Evolutionary conservation across 2,888 invertebrate genomes (phyloP), one percentile per base, ranked within the genome.

Genomic region (Seira ritae): DNA sequence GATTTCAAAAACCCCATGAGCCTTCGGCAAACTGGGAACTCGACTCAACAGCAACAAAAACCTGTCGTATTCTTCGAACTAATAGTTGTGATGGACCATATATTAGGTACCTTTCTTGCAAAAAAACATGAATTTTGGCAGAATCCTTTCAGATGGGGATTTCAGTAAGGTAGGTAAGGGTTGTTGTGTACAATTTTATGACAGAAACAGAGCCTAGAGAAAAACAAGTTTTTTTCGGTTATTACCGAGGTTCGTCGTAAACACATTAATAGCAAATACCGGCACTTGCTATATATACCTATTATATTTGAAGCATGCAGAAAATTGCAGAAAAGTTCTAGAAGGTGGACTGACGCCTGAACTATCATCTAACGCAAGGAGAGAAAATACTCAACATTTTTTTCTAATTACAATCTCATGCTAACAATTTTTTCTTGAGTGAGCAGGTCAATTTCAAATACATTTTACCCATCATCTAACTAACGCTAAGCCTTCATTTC

Each of bases 241-340:
- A 3, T n/a, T 50, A 8, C 50, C 42, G 42, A 8, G 12, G 42
- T 12, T 42, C 6, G 42, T 8, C 4, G 42, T 8, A 42, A n/a
- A n/a, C n/a, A n/a, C n/a, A n/a, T 31, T 31, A 31, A 2, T 8
- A 31, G 2, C 3, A 31, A 31, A 31, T 31, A 31, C 31, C 3
- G 31, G 12, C 50, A 50, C 50, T 50, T 50, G 50, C 12, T n/a
- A 50, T 50, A 15, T 15, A 15, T 50, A 50, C 50, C 1, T 50
- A 8, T 50, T n/a, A 50, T 50, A 8, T 50, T n/a, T 8, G 15
- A n/a, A 50, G 12, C 50, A 50, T 31, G 50, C 50, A 50, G 50
- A 50, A 50, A 50, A 50, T 50, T 50, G 50, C 50, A 50, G 17
- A 50, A n/a, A 50, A n/a, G 50, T 50, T 50, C 50, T 50, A 50